These are phyloP conservation scores for Pseudoips prasinana DNA, from an alignment of 2,888 invertebrate genomes.

Conservation along the genomic window DNA sequence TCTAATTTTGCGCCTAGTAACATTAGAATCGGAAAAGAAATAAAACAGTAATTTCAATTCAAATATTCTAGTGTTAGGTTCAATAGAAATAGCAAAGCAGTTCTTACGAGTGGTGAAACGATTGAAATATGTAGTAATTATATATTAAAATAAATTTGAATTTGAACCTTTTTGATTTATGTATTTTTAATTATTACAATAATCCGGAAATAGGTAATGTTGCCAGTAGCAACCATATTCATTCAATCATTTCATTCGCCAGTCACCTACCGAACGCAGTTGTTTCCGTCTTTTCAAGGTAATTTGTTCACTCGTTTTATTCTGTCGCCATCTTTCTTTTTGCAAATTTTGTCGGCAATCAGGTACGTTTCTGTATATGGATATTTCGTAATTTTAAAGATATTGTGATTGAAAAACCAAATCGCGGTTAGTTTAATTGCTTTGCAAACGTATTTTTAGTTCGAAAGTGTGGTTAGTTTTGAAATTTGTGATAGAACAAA, in stretches of 20 bases:
- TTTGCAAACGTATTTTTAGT: slow-evolving; percentile 21
- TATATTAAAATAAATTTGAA: too few species aligned
- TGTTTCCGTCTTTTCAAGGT: slow-evolving; percentile 20
- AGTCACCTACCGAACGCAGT: too few species aligned
- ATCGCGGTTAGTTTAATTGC: slow-evolving; percentile 17
- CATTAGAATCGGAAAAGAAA: too few species aligned
- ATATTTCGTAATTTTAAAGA: slow-evolving; percentile 36
- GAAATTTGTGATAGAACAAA: slow-evolving; percentile 28
- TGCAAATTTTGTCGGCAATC: slow-evolving; percentile 66
- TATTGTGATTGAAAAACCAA: slow-evolving; percentile 28
- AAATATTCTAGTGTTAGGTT: too few species aligned
- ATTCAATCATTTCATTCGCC: slow-evolving; percentile 22
- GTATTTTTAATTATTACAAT: too few species aligned
- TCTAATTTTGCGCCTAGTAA: too few species aligned
- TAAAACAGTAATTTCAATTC: too few species aligned
- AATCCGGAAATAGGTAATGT: slow-evolving; percentile 26
- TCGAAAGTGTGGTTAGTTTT: slow-evolving; percentile 30
- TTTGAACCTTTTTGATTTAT: too few species aligned
- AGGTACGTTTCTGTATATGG: slow-evolving; percentile 64
- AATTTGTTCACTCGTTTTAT: slow-evolving; percentile 37
- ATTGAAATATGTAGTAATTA: too few species aligned
- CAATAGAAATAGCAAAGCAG: too few species aligned
- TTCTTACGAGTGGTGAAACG: too few species aligned
- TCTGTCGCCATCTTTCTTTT: slow-evolving; percentile 77
- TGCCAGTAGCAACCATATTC: slow-evolving; percentile 17